These are phyloP conservation scores for Xenus cinereus DNA, from an alignment of 2,113 vertebrate species.

Conservation along the genomic window DNA sequence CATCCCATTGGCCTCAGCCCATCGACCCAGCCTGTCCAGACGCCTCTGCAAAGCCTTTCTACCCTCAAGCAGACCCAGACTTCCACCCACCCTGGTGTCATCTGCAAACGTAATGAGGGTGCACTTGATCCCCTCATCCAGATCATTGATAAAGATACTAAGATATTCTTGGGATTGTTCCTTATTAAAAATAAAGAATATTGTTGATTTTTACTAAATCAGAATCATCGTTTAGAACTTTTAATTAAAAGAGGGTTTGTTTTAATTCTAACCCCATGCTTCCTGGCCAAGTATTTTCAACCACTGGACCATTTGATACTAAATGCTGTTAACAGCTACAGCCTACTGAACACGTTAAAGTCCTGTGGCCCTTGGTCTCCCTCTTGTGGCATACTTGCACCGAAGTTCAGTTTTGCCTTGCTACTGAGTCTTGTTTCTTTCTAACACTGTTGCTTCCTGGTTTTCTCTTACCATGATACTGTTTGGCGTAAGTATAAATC, in stretches of 20 bases:
- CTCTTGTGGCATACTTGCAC: constrained; percentile 28
- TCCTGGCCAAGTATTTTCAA: not conserved
- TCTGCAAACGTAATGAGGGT: not conserved
- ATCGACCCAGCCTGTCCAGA: not conserved
- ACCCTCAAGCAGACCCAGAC: not conserved
- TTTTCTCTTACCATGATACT: not conserved
- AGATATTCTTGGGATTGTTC: not conserved
- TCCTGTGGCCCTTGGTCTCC: not conserved
- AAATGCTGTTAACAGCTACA: not conserved
- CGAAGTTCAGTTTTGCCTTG: not conserved
- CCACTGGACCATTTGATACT: not conserved
- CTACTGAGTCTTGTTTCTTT: not conserved
- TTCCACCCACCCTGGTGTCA: not conserved
- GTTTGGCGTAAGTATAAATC: not conserved
- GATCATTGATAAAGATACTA: not conserved
- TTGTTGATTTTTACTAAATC: not conserved
- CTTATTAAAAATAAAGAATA: not conserved
- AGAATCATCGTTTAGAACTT: not conserved
- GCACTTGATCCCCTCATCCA: not conserved
- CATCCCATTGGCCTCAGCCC: not conserved
- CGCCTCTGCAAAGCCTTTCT: not conserved
- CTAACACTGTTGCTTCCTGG: not conserved
- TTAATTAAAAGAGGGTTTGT: not conserved
- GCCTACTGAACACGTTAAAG: not conserved
- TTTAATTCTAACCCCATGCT: not conserved